These are phyloP conservation scores for Mercenaria mercenaria DNA, from an alignment of 1,140 invertebrate genomes.

Conservation along the genomic window DNA sequence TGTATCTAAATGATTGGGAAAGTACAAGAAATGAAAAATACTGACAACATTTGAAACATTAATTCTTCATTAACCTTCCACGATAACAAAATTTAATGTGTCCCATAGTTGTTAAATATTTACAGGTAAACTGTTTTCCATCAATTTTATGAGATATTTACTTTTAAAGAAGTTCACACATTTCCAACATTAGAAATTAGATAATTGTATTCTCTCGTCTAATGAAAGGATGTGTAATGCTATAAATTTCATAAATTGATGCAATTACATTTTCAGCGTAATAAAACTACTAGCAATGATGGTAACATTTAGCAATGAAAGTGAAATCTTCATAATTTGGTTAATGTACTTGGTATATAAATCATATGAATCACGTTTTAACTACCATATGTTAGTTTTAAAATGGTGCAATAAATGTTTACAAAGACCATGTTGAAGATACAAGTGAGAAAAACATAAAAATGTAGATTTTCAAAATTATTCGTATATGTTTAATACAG, in stretches of 20 bases:
- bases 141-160: neutral
- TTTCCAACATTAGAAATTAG: conserved; percentile 1
- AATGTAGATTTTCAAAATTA: neutral
- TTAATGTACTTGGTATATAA: conserved; percentile 52
- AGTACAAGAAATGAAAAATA: neutral
- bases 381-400: conserved; percentile 26
- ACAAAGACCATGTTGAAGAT: conserved; percentile 1
- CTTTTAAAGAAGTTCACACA: neutral
- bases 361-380: conserved; percentile 40
- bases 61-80: neutral
- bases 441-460: neutral
- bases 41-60: neutral
- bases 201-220: conserved; percentile 32
- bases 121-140: neutral
- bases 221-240: conserved; percentile 29
- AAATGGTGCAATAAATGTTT: neutral
- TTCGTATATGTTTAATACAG: neutral
- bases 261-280: conserved; percentile 53
- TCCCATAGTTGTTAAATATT: neutral
- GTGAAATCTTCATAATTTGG: conserved; percentile 54
- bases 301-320: conserved; percentile 46
- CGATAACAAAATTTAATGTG: conserved; percentile 4
- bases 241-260: conserved; percentile 61
- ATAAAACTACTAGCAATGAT: conserved; percentile 29
- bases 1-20: too few relatives aligned